Conservation (phyloP, 1,140 invertebrate genomes). For the Plectus sambesii region DNA sequence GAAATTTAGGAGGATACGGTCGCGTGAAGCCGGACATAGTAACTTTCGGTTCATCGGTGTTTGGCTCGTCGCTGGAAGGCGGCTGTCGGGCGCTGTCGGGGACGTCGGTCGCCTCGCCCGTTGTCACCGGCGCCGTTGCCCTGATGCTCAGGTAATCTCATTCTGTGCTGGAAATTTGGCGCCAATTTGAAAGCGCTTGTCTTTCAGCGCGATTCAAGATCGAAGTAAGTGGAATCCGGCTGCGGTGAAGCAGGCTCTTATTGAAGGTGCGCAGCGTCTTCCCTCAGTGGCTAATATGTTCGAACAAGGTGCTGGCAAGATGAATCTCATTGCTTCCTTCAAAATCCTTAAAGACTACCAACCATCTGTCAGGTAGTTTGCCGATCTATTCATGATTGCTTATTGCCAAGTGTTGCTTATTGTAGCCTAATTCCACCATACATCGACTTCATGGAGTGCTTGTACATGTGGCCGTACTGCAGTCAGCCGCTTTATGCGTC, state of each 20-base stretch:
- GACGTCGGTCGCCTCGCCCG: conserved; percentile 87
- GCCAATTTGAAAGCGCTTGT: neutral
- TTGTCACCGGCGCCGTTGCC: conserved; percentile 81
- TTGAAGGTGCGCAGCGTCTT: conserved; percentile 70
- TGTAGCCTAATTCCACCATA: conserved; percentile 57
- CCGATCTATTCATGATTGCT: too few species aligned
- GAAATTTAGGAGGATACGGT: conserved; percentile 60
- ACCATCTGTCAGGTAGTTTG: conserved; percentile 11
- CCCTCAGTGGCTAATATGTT: conserved; percentile 76
- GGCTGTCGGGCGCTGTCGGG: conserved; percentile 75
- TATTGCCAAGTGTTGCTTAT: conserved; percentile 16
- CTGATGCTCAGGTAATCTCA: conserved; percentile 67
- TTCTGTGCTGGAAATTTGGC: too few species aligned
- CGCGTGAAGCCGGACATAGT: conserved; percentile 90
- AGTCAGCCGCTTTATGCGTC: conserved; percentile 81
- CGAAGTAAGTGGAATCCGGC: conserved; percentile 61
- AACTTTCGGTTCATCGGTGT: conserved; percentile 79
- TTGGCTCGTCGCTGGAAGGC: conserved; percentile 72
- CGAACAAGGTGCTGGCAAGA: conserved; percentile 86
- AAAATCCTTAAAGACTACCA: conserved; percentile 54
- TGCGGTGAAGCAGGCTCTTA: conserved; percentile 82
- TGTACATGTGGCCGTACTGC: conserved; percentile 96
- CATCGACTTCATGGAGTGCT: conserved; percentile 80
- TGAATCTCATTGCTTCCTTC: conserved; percentile 74
- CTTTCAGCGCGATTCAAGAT: conserved; percentile 1